Percentiles rank a stretch among this genome's conserved stretches.
phyloP scores from a whole-genome alignment of 2,113 vertebrate species.

The Gambusia holbrooki region DNA sequence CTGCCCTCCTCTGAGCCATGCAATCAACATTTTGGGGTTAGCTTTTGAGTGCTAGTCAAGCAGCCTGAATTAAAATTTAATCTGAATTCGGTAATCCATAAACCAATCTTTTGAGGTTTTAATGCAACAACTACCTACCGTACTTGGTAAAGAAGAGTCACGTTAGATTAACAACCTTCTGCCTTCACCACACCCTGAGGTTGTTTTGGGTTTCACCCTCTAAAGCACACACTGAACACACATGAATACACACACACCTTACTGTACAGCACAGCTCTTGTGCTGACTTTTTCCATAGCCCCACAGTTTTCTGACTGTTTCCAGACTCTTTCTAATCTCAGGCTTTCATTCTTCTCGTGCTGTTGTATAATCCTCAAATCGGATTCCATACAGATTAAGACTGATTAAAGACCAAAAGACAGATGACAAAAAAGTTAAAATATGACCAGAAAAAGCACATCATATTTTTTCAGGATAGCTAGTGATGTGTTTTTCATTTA shows the following conservation, averaged over 20 bases:
- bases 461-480: neutral
- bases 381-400: conserved; percentile 38
- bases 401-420: conserved; percentile 24
- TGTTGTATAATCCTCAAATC: conserved; percentile 56
- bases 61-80: neutral
- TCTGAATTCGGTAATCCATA: conserved; percentile 4
- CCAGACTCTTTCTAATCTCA: conserved; percentile 55
- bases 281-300: conserved; percentile 21
- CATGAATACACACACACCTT: neutral
- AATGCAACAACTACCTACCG: neutral
- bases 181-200: conserved; percentile 6
- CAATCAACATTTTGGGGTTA: conserved; percentile 9
- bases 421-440: conserved; percentile 12
- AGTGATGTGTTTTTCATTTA: neutral
- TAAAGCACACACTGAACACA: neutral
- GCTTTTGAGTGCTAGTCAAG: conserved; percentile 7
- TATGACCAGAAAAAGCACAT: conserved; percentile 1
- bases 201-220: neutral
- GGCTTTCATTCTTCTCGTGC: conserved; percentile 44
- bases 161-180: neutral
- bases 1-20: conserved; percentile 15
- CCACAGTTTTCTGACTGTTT: conserved; percentile 6
- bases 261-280: neutral
- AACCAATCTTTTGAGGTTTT: neutral
- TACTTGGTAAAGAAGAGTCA: neutral